Evolutionary conservation across 1,140 invertebrate species (phyloP), one percentile per base, ranked within the genome.

Genomic region (Pseudomyrmex sp.): DNA sequence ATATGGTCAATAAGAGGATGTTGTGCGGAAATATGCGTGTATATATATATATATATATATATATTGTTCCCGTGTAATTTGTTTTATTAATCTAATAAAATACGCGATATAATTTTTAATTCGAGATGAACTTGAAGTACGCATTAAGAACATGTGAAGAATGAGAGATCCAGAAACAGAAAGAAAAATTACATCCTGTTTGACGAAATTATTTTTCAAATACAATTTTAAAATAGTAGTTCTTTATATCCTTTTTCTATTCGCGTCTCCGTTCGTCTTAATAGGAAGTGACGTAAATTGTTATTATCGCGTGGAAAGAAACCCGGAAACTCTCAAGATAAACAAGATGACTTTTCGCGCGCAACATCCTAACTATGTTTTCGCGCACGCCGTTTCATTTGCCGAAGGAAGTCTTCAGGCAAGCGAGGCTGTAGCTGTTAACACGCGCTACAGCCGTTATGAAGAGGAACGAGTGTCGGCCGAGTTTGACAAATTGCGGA

Each of bases 301-400:
- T 79, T 75, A 74, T 26, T 26, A 80, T 26, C 74, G 52, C 4
- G 10, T 46, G 15, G 1, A 56, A 70, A 8, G 44, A 76, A 75
- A 85, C 72, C 10, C 48, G 15, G 63, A 26, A 83, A 84, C 72
- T 82, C 84, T 85, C 65, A 88, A 85, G 77, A 88, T 85, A 88
- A 79, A 88, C 68, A 56, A 82, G 61, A 69, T 10, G 44, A 48
- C 88, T 82, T 75, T 88, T 85, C 59, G 84, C 84, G 73, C 68
- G 26, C 20, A 46, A 63, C 35, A 58, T 74, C 68, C 61, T 66
- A 69, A n/a, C 44, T 15, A n/a, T 26, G 54, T n/a, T 80, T 80
- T 59, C 70, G 18, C n/a, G 18, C 10, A 72, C 10, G 50, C 26
- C 46, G 35, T 85, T 85, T 88, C 76, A 77, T 61, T 76, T 85